These are phyloP conservation scores for Ostrea edulis DNA, from an alignment of 1,140 invertebrate genomes.

Conservation along the genomic window DNA sequence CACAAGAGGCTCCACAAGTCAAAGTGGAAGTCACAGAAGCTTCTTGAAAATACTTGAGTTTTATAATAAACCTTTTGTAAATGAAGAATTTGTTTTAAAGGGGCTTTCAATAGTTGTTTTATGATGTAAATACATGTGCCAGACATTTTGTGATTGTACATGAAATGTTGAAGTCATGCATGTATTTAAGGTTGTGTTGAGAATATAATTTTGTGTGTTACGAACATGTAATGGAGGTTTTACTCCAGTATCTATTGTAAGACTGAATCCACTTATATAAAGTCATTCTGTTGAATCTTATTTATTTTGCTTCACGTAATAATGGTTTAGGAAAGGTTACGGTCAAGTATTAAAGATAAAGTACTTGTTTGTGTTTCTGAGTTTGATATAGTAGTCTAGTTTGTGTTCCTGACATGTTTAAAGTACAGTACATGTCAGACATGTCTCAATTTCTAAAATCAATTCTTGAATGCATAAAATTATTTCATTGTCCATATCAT, in stretches of 20 bases:
- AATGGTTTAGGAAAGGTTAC: neutral
- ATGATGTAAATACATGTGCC: neutral
- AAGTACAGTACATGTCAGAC: neutral
- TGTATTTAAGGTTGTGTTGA: neutral
- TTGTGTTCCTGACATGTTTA: neutral
- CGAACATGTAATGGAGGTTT: neutral
- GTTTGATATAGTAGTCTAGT: neutral
- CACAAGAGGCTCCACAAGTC: neutral
- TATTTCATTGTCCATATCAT: no score
- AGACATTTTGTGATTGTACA: neutral
- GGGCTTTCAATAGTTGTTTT: neutral
- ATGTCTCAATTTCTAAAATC: no score
- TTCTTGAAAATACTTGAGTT: neutral
- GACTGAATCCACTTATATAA: neutral
- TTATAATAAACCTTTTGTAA: neutral
- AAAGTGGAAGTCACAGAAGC: constrained; percentile 27
- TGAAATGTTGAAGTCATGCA: neutral
- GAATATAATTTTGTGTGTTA: neutral
- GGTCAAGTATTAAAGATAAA: neutral
- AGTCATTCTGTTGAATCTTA: neutral
- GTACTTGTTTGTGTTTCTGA: neutral
- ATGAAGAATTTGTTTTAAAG: neutral
- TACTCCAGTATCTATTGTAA: neutral
- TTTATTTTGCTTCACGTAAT: neutral
- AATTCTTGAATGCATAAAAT: no score